These are phyloP conservation scores for Saguinus midas DNA, from an alignment of 2,113 vertebrate genomes.

Conservation along the genomic window DNA sequence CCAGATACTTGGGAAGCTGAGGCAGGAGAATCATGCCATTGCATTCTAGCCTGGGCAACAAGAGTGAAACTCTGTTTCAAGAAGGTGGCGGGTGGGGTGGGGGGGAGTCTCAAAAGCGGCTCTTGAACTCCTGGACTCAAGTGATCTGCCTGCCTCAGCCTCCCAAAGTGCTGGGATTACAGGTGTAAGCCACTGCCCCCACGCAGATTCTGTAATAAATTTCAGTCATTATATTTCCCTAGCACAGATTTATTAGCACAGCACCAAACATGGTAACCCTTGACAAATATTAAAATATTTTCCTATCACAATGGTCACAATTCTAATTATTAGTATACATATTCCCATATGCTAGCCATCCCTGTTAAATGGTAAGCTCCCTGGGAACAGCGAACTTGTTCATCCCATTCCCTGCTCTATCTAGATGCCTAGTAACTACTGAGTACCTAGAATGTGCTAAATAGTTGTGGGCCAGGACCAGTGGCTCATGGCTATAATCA, in stretches of 20 bases:
- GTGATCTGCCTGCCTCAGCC: too few relatives aligned
- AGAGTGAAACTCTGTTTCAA: too few relatives aligned
- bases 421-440: background rate
- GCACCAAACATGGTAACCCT: background rate
- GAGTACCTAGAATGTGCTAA: background rate
- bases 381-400: too few relatives aligned
- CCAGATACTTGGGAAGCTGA: too few relatives aligned
- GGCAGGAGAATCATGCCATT: too few relatives aligned
- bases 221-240: background rate
- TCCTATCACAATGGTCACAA: background rate
- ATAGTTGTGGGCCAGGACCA: background rate
- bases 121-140: too few relatives aligned
- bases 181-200: too few relatives aligned
- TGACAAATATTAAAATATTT: background rate
- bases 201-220: constrained; percentile 3
- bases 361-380: background rate
- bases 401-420: background rate
- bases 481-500: too few relatives aligned
- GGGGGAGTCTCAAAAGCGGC: too few relatives aligned
- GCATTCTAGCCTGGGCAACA: too few relatives aligned
- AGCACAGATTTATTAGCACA: background rate
- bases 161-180: too few relatives aligned
- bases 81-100: too few relatives aligned
- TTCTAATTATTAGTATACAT: background rate
- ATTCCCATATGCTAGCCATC: background rate